These are phyloP conservation scores for Ameiurus melas DNA, from an alignment of 2,113 vertebrate species.

Conservation along the genomic window DNA sequence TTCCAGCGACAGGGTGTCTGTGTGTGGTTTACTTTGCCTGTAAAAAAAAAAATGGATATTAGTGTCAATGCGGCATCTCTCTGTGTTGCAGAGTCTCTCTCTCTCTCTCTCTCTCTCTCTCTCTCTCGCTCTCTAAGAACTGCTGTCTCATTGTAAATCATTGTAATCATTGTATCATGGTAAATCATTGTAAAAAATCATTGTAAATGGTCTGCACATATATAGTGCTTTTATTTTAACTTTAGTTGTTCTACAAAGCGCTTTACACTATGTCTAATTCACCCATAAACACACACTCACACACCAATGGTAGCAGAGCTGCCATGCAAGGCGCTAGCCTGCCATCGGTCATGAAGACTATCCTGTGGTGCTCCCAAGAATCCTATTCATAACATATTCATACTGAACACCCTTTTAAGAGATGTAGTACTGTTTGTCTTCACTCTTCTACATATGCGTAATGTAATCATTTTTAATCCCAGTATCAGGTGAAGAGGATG, in stretches of 20 bases:
- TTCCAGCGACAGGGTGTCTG: constrained; percentile 34
- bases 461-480: background rate
- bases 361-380: background rate
- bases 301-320: no score
- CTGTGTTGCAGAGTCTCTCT: background rate
- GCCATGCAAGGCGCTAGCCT: no score
- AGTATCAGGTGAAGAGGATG: background rate
- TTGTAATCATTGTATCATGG: no score
- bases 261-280: no score
- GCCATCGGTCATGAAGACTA: no score
- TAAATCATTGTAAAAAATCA: no score
- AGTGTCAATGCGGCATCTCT: background rate
- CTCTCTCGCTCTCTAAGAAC: no score
- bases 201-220: no score
- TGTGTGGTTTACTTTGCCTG: constrained; percentile 49
- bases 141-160: background rate
- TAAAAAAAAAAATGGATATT: constrained; percentile 15
- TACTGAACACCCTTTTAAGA: background rate
- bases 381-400: background rate
- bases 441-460: background rate
- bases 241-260: no score
- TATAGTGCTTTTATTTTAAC: no score
- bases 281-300: no score
- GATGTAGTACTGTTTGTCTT: background rate
- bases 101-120: background rate